These are phyloP conservation scores for Bettongia penicillata DNA, from an alignment of 2,113 vertebrate species.

Conservation along the genomic window DNA sequence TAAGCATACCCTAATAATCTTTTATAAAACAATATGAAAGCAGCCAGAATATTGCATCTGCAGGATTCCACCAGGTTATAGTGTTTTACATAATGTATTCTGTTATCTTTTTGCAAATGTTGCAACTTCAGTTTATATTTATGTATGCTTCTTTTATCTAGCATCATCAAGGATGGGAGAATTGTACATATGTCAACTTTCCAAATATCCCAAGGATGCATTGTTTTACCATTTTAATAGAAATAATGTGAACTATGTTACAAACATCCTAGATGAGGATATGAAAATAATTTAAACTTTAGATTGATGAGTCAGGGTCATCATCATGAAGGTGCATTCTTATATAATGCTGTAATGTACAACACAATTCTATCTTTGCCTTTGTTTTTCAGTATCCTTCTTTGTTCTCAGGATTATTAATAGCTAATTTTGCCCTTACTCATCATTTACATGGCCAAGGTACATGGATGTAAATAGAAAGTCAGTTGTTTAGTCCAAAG, in stretches of 20 bases:
- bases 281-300: conserved; percentile 6
- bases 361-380: not conserved
- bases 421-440: not conserved
- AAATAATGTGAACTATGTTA: conserved; percentile 17
- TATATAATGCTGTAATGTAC: not conserved
- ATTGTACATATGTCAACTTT: conserved; percentile 47
- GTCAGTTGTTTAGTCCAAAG: not conserved
- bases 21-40: conserved; percentile 57
- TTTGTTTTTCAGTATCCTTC: not conserved
- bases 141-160: conserved; percentile 2
- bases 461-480: not conserved
- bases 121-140: conserved; percentile 7
- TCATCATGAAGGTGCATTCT: not conserved
- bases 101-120: conserved; percentile 23
- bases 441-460: not conserved
- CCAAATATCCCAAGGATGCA: conserved; percentile 2
- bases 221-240: not conserved
- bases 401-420: not conserved
- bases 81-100: not conserved
- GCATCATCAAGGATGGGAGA: conserved; percentile 10
- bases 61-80: conserved; percentile 43
- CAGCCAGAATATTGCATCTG: conserved; percentile 27
- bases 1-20: conserved; percentile 49
- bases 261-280: not conserved
- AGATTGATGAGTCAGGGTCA: not conserved